Evolutionary conservation across 2,888 invertebrate genomes (phyloP).

Genomic region (Pammene aurita): DNA sequence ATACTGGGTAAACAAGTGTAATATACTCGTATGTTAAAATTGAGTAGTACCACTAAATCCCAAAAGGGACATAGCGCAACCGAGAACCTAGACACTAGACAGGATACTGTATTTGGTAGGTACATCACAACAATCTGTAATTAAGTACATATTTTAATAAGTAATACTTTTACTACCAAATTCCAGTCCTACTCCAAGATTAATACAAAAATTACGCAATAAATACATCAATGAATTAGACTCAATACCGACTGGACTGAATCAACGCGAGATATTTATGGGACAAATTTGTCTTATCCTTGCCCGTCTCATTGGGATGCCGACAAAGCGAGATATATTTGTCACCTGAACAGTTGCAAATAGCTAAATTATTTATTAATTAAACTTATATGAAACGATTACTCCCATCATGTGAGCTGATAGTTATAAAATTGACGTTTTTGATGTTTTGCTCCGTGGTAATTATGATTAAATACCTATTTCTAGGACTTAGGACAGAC

Average conservation of each 20-base stretch:
- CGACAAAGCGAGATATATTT: slow-evolving; percentile 77
- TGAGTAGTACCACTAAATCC: too few species aligned
- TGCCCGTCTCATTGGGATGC: slow-evolving; percentile 73
- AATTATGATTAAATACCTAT: slow-evolving; percentile 13
- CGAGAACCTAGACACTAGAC: too few species aligned
- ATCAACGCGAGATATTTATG: slow-evolving; percentile 79
- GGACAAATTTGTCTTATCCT: slow-evolving; percentile 76
- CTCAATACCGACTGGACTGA: slow-evolving; percentile 67
- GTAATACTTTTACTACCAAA: too few species aligned
- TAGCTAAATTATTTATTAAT: slow-evolving; percentile 67
- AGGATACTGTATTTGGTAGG: too few species aligned
- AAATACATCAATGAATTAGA: slow-evolving; percentile 70
- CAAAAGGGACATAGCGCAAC: too few species aligned
- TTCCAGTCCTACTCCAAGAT: neutral
- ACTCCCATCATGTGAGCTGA: slow-evolving; percentile 43
- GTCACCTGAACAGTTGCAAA: slow-evolving; percentile 76
- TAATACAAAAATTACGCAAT: slow-evolving; percentile 26
- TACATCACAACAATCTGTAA: too few species aligned
- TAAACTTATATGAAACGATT: slow-evolving; percentile 40
- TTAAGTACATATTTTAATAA: too few species aligned
- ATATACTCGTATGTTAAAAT: too few species aligned
- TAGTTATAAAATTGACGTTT: slow-evolving; percentile 51
- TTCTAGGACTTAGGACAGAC: too few species aligned
- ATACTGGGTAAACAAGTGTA: too few species aligned
- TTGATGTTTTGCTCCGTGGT: slow-evolving; percentile 8